A percentile compares a stretch with the other conserved stretches of the same genome.
Conservation (phyloP, 2,888 invertebrate species). For the Phoronis australis region DNA sequence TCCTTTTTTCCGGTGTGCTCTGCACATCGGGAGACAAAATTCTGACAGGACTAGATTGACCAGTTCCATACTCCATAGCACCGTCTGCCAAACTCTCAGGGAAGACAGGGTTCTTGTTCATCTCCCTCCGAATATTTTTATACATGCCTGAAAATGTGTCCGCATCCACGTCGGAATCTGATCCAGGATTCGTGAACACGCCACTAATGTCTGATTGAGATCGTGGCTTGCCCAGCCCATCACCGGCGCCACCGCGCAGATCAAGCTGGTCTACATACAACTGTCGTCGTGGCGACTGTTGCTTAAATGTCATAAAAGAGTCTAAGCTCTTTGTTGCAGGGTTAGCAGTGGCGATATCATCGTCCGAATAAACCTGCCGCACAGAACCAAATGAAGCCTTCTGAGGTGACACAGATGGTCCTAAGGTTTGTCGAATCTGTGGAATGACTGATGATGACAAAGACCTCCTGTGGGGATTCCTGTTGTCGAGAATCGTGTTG, state of each 20-base stretch:
- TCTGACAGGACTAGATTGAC: too few relatives aligned
- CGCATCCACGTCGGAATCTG: not conserved
- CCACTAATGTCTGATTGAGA: not conserved
- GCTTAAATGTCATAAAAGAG: too few relatives aligned
- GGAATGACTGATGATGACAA: slow-evolving; percentile 1
- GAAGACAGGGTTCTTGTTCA: not conserved
- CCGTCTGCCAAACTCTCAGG: too few relatives aligned
- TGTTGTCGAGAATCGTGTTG: not conserved
- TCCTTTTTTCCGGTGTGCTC: too few relatives aligned
- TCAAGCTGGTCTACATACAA: too few relatives aligned
- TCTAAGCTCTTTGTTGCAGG: not conserved
- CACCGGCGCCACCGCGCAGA: not conserved
- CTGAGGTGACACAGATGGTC: not conserved
- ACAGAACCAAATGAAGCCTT: not conserved
- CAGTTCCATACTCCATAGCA: too few relatives aligned
- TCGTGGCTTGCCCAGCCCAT: not conserved
- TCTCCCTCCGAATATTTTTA: slow-evolving; percentile 5
- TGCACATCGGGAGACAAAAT: too few relatives aligned
- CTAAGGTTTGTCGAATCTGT: not conserved
- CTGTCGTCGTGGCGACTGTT: not conserved
- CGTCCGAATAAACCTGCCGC: not conserved
- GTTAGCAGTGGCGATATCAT: not conserved
- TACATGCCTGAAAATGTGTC: slow-evolving; percentile 7
- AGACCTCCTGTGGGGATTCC: not conserved
- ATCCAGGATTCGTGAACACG: not conserved